Conservation (phyloP, 2,888 invertebrate species). For the Bhutanitis thaidina region DNA sequence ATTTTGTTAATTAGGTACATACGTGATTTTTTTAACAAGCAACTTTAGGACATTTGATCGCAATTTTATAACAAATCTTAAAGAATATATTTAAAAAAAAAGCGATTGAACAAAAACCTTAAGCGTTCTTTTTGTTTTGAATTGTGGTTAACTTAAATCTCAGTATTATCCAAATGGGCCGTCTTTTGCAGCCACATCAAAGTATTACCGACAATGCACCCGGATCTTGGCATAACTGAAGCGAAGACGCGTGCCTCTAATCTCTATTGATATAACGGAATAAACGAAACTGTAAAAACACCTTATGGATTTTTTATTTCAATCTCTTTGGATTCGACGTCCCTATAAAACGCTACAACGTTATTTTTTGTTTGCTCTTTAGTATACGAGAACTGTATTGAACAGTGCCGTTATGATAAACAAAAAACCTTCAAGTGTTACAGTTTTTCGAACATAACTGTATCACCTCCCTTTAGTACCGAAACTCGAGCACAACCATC, state of each 20-base stretch:
- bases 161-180: constrained; percentile 47
- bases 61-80: background rate
- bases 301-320: constrained; percentile 64
- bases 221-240: constrained; percentile 43
- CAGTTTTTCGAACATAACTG: constrained; percentile 75
- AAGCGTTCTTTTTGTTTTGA: background rate
- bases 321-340: constrained; percentile 44
- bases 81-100: no score
- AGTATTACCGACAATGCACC: constrained; percentile 56
- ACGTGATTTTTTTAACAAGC: constrained; percentile 40
- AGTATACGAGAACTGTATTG: constrained; percentile 60
- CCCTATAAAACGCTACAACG: constrained; percentile 68
- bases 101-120: no score
- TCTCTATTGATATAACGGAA: constrained; percentile 77
- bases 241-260: constrained; percentile 73
- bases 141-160: constrained; percentile 23
- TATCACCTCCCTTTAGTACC: constrained; percentile 57
- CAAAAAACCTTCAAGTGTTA: constrained; percentile 64
- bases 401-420: constrained; percentile 62
- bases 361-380: constrained; percentile 55
- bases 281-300: constrained; percentile 62
- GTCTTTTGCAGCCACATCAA: constrained; percentile 76
- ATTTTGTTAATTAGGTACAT: constrained; percentile 30
- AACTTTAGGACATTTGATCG: constrained; percentile 29
- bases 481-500: constrained; percentile 36